Base-by-base conservation (phyloP, 64 coral and sea anemone species). In the Trachythela sp. region DNA sequence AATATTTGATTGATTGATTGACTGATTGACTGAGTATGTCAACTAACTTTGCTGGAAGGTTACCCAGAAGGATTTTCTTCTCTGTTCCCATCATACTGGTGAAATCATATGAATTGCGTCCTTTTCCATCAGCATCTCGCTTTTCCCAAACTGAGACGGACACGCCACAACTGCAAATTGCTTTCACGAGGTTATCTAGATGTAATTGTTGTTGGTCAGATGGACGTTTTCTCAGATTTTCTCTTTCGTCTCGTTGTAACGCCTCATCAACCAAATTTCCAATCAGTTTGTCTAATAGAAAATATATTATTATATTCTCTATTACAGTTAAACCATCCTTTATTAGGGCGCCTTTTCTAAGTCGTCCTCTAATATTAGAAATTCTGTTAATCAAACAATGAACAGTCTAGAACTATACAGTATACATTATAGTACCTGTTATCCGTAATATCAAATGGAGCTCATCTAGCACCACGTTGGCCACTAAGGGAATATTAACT, bases 241-340 rank as follows among this genome's bases (percentile, higher is more conserved):
- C 89, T 86, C 84, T 91, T 14, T 72, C 85, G 17, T 91, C 40
- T 48, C 56, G 51, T 22, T 76, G 40, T 0, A 86, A 7, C 9
- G n/a, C 84, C 38, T 72, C 83, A 33, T 85, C 48, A 13, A 91
- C 54, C 64, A 91, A 68, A 42, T 91, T 91, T 30, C 70, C 70
- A 38, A 68, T 91, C 26, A 91, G 89, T 36, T 91, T 91, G 59
- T 91, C 58, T 91, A 50, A 84, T 33, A 88, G 64, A 76, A 54
- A 37, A 40, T 20, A n/a, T 11, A 59, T 59, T 20, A 59, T 59
- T 17, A n/a, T 59, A n/a, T 22, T 17, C 14, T 17, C 14, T 20
- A 11, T 20, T 59, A 6, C 14, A 59, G 24, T 17, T 20, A 59
- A 59, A n/a, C n/a, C n/a, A n/a, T n/a, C 6, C 54, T 59, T 59